These are phyloP conservation scores for Acleris emargana DNA, from an alignment of 2,888 invertebrate species.

Conservation along the genomic window DNA sequence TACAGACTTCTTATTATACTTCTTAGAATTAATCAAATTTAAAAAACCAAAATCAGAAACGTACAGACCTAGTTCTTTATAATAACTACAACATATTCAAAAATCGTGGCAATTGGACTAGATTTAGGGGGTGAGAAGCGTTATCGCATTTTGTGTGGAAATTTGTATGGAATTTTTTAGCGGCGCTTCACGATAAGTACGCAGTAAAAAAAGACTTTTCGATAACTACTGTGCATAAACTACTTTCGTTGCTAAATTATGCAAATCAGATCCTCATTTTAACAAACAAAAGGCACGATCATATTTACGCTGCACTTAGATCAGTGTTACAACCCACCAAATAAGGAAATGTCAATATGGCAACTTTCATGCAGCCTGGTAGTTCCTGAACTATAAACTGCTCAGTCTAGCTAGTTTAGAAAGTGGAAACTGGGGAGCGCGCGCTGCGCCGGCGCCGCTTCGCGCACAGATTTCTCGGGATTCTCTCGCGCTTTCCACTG, in stretches of 20 bases:
- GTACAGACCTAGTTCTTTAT: no score
- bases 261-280: not conserved
- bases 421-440: conserved; percentile 77
- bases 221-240: not conserved
- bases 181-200: no score
- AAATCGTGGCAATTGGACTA: no score
- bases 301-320: conserved; percentile 12
- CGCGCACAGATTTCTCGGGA: conserved; percentile 80
- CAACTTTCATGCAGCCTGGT: conserved; percentile 70
- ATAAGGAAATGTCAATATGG: conserved; percentile 71
- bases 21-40: no score
- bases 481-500: conserved; percentile 82
- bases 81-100: no score
- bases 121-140: no score
- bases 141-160: no score
- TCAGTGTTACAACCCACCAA: conserved; percentile 36
- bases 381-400: conserved; percentile 80
- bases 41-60: no score
- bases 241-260: not conserved
- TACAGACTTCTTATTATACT: no score
- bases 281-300: conserved; percentile 14
- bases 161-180: no score
- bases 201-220: no score
- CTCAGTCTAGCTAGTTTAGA: conserved; percentile 74
- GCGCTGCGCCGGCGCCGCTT: conserved; percentile 59